Evolutionary conservation across 2,888 invertebrate genomes (phyloP).

Genomic region (Psylliodes chrysocephalus): DNA sequence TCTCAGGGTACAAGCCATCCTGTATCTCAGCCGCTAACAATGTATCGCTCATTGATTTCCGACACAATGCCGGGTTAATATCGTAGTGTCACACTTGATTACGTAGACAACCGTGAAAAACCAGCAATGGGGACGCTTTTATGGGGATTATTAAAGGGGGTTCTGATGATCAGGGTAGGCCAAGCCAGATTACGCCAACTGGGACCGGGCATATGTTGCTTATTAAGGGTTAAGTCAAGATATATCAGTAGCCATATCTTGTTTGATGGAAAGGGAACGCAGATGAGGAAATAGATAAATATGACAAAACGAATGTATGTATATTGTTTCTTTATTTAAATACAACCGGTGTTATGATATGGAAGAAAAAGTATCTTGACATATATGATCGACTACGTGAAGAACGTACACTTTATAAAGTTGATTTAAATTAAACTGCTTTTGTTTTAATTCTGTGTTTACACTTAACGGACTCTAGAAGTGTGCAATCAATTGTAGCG

Average conservation of each 20-base stretch:
- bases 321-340: slow-evolving; percentile 15
- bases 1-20: slow-evolving; percentile 33
- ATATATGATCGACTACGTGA: not conserved
- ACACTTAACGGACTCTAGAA: no score
- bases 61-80: slow-evolving; percentile 62
- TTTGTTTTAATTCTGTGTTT: no score
- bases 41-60: slow-evolving; percentile 57
- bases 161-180: slow-evolving; percentile 39
- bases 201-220: slow-evolving; percentile 53
- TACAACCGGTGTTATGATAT: not conserved
- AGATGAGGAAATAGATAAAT: slow-evolving; percentile 30
- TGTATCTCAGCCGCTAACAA: slow-evolving; percentile 45
- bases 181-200: slow-evolving; percentile 54
- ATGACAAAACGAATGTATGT: slow-evolving; percentile 18
- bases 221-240: slow-evolving; percentile 53
- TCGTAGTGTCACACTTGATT: slow-evolving; percentile 62
- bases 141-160: slow-evolving; percentile 42
- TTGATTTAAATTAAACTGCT: no score
- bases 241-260: slow-evolving; percentile 46
- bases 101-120: slow-evolving; percentile 54
- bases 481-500: no score
- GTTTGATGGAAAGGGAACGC: slow-evolving; percentile 32
- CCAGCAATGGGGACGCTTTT: slow-evolving; percentile 35
- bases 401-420: no score
- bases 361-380: not conserved